A percentile compares a stretch with the other conserved stretches of the same genome.
phyloP scores from a whole-genome alignment of 2,113 vertebrate species.

The Scomber colias region DNA sequence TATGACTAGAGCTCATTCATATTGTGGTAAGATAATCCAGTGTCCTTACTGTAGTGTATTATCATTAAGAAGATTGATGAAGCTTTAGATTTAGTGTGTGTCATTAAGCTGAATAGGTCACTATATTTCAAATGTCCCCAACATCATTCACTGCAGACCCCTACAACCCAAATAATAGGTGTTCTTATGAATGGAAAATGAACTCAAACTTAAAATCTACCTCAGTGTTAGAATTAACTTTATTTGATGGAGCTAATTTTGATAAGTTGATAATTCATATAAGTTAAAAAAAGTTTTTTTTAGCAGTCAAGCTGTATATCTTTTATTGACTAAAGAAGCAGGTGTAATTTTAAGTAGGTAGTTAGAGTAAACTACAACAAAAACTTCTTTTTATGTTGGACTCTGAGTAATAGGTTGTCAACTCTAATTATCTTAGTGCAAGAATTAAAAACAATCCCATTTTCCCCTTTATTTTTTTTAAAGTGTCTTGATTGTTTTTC shows the following conservation, averaged over 20 bases:
- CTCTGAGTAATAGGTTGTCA: neutral
- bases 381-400: neutral
- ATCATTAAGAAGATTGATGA: slow-evolving; percentile 5
- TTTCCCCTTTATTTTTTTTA: neutral
- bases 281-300: no score
- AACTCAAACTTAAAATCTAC: neutral
- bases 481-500: neutral
- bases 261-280: no score
- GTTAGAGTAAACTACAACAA: no score
- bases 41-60: neutral
- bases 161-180: neutral
- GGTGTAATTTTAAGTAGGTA: no score
- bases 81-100: neutral
- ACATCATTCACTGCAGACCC: neutral
- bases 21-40: neutral
- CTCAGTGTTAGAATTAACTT: neutral
- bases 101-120: neutral
- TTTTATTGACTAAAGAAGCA: no score
- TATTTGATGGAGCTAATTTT: no score
- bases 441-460: neutral
- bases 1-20: neutral
- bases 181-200: neutral
- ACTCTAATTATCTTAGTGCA: neutral
- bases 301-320: no score
- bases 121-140: neutral